Evolutionary conservation across 2,888 invertebrate genomes (phyloP).

Genomic region (Mesoligia furuncula): DNA sequence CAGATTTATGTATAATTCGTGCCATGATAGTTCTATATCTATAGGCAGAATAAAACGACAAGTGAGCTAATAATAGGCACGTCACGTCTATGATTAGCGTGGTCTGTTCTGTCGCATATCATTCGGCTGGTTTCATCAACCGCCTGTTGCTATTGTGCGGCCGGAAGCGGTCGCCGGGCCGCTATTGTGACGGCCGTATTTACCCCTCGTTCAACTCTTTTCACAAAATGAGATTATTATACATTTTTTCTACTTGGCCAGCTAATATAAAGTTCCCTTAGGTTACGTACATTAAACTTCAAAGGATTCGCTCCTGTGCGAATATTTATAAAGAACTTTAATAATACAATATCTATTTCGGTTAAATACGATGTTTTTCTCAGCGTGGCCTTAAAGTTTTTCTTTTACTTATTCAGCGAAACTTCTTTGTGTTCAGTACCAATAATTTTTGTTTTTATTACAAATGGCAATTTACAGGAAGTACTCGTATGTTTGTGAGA

Average conservation of each 20-base stretch:
- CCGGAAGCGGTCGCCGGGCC: conserved; percentile 44
- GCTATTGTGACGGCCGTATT: conserved; percentile 51
- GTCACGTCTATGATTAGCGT: conserved; percentile 48
- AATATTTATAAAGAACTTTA: conserved; percentile 37
- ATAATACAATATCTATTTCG: conserved; percentile 33
- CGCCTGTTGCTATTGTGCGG: conserved; percentile 72
- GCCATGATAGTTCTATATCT: conserved; percentile 7
- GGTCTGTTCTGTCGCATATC: conserved; percentile 27
- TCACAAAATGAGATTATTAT: conserved; percentile 43
- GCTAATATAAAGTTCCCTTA: conserved; percentile 48
- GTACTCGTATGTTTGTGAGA: not conserved
- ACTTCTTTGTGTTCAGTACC: conserved; percentile 21
- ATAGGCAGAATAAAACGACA: conserved; percentile 11
- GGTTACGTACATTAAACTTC: conserved; percentile 43
- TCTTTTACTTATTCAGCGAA: conserved; percentile 29
- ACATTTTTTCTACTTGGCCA: conserved; percentile 39
- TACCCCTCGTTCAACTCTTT: conserved; percentile 30
- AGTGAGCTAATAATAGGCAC: conserved; percentile 11
- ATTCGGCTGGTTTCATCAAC: conserved; percentile 69
- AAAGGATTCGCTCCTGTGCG: conserved; percentile 49
- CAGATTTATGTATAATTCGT: conserved; percentile 22
- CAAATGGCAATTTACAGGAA: not conserved
- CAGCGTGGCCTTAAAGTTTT: conserved; percentile 24
- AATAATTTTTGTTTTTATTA: conserved; percentile 16
- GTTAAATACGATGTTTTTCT: conserved; percentile 33